Evolutionary conservation across 2,113 vertebrate species (phyloP).

Genomic region (Larimichthys crocea): DNA sequence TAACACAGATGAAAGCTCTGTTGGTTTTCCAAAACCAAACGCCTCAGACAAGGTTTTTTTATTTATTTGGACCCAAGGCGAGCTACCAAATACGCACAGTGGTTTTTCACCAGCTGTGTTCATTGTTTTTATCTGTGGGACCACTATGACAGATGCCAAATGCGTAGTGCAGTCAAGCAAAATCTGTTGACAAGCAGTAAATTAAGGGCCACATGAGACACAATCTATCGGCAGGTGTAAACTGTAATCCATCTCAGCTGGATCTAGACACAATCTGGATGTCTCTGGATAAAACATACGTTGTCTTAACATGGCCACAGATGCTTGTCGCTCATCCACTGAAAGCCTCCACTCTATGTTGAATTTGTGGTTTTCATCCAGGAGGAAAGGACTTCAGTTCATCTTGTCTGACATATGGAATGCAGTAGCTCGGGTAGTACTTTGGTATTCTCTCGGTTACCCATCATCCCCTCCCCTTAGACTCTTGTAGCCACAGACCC

Average conservation of each 20-base stretch:
- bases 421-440: slow-evolving; percentile 30
- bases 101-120: neutral
- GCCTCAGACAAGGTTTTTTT: neutral
- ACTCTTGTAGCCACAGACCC: slow-evolving; percentile 41
- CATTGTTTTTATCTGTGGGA: neutral
- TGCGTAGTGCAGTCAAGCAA: neutral
- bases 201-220: neutral
- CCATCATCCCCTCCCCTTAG: slow-evolving; percentile 43
- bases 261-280: neutral
- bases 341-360: slow-evolving; percentile 16
- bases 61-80: slow-evolving; percentile 26
- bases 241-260: neutral
- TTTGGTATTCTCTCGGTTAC: slow-evolving; percentile 47
- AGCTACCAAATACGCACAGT: neutral
- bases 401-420: slow-evolving; percentile 62
- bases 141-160: neutral
- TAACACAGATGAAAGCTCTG: neutral
- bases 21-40: neutral
- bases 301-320: neutral
- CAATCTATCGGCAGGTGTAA: slow-evolving; percentile 4
- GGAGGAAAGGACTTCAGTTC: slow-evolving; percentile 30
- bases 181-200: neutral
- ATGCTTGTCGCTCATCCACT: slow-evolving; percentile 11
- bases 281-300: slow-evolving; percentile 5
- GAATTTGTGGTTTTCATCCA: slow-evolving; percentile 19